These are phyloP conservation scores for Trachelus stipa DNA, from an alignment of 2,888 invertebrate species.

Conservation along the genomic window DNA sequence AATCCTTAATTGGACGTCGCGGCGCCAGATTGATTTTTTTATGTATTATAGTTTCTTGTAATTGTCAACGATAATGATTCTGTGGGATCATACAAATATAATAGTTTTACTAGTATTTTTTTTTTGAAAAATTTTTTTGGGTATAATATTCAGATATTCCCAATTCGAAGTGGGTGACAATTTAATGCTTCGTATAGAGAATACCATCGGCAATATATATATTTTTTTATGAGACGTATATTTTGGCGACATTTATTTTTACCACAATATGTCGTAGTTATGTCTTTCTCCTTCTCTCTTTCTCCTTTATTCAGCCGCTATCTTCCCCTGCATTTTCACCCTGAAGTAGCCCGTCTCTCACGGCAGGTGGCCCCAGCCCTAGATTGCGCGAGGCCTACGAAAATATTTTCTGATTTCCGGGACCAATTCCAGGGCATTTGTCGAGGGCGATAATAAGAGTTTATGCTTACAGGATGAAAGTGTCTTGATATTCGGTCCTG, in stretches of 20 bases:
- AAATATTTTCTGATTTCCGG: conserved; percentile 42
- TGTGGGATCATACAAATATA: background rate
- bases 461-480: background rate
- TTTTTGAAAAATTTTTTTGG: conserved; percentile 30
- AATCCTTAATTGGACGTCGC: background rate
- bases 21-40: background rate
- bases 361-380: background rate
- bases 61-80: background rate
- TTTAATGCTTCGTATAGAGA: conserved; percentile 29
- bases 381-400: conserved; percentile 38
- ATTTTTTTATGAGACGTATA: conserved; percentile 26
- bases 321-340: conserved; percentile 19
- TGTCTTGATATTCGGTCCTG: background rate
- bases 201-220: conserved; percentile 31
- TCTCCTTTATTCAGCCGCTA: background rate
- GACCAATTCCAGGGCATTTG: background rate
- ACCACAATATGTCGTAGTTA: conserved; percentile 12
- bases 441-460: conserved; percentile 5
- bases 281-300: background rate
- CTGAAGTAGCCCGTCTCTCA: background rate
- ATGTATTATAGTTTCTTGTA: background rate
- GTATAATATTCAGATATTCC: conserved; percentile 48
- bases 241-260: conserved; percentile 36
- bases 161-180: conserved; percentile 29
- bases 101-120: conserved; percentile 23